phyloP scores from a whole-genome alignment of 92 coral and sea anemone genomes.

The Zoanthus sansibaricus region DNA sequence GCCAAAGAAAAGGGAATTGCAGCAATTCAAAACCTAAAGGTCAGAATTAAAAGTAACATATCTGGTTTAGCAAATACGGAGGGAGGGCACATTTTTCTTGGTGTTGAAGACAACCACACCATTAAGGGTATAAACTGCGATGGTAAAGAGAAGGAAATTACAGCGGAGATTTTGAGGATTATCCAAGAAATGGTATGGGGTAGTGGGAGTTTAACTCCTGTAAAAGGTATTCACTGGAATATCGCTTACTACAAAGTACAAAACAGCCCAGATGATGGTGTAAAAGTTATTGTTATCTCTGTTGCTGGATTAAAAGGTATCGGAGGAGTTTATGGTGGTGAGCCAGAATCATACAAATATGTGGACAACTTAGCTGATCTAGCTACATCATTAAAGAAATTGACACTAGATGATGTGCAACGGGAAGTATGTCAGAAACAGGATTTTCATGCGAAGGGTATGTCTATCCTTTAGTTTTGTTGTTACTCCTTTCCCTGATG shows the following conservation, averaged over 20 bases:
- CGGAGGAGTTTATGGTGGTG: slow-evolving; percentile 10
- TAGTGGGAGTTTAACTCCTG: neutral
- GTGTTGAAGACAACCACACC: neutral
- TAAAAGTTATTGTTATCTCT: slow-evolving; percentile 12
- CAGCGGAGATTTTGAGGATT: neutral
- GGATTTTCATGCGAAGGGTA: neutral
- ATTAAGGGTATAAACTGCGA: slow-evolving; percentile 2
- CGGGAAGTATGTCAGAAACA: neutral
- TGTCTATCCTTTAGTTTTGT: neutral
- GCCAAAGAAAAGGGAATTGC: too few relatives aligned
- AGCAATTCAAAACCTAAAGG: too few relatives aligned
- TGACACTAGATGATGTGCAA: neutral
- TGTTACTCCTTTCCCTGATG: too few relatives aligned
- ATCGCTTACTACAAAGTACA: neutral
- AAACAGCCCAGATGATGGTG: neutral
- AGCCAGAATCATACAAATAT: neutral
- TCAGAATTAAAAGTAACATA: neutral
- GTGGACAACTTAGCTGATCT: neutral
- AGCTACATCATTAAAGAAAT: neutral
- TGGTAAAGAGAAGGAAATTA: neutral
- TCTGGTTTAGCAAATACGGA: slow-evolving; percentile 39
- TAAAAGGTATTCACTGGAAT: slow-evolving; percentile 7
- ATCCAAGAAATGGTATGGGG: neutral
- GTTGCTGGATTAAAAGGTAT: neutral
- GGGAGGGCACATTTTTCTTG: slow-evolving; percentile 25